Percentiles rank a stretch among this genome's conserved stretches.
phyloP scores from a whole-genome alignment of 2,113 vertebrate species.

The Nothocercus nigrocapillus region DNA sequence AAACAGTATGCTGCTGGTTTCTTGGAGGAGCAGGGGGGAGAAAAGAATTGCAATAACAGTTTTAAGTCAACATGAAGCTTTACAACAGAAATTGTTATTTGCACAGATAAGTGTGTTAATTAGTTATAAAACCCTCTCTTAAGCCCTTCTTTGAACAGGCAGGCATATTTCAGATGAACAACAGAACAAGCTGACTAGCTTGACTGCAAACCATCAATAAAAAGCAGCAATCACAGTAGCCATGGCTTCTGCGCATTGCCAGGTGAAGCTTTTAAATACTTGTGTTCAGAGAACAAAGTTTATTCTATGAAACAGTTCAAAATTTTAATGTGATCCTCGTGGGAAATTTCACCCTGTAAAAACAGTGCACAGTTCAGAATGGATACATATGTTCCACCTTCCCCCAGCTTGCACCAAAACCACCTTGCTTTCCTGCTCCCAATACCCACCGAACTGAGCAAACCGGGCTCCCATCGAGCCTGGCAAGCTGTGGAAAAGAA shows the following conservation, averaged over 20 bases:
- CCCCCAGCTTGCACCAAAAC: not conserved
- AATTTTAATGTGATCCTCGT: not conserved
- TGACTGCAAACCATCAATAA: not conserved
- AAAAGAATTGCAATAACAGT: not conserved
- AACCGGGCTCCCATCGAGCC: accelerated
- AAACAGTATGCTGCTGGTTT: not conserved
- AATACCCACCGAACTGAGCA: not conserved
- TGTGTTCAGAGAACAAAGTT: not conserved
- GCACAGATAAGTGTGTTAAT: not conserved
- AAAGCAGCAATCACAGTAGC: not conserved
- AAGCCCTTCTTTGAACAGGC: not conserved
- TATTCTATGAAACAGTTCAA: not conserved
- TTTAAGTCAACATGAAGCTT: not conserved
- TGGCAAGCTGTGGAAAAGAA: not conserved
- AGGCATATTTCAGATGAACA: not conserved
- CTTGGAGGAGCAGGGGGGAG: not conserved
- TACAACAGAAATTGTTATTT: not conserved
- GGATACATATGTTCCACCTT: accelerated
- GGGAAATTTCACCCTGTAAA: not conserved
- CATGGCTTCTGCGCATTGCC: not conserved
- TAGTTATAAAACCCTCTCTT: not conserved
- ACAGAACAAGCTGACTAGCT: not conserved
- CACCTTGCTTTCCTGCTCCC: not conserved
- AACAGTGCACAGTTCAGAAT: not conserved
- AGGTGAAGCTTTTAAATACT: not conserved